A percentile compares a stretch with the other conserved stretches of the same genome.
These are phyloP conservation scores for Ernsta delagoae DNA, from an alignment of 2,888 invertebrate genomes.

Conservation along the genomic window DNA sequence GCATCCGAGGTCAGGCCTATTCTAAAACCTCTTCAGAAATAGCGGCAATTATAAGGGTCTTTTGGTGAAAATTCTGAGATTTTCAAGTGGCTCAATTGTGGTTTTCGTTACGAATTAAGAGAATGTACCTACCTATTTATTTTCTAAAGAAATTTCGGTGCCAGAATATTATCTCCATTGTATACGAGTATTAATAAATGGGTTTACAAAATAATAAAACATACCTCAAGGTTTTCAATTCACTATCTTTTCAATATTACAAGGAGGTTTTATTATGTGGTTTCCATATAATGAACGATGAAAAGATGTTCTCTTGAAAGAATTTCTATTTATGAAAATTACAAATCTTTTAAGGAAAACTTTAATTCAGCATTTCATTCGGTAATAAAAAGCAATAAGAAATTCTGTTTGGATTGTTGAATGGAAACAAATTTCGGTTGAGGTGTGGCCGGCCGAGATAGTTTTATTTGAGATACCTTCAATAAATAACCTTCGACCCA, in stretches of 20 bases:
- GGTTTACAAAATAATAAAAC: not conserved
- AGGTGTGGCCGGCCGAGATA: not conserved
- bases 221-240: not conserved
- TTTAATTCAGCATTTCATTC: not conserved
- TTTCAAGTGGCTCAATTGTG: not conserved
- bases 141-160: not conserved
- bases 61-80: not conserved
- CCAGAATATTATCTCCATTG: not conserved
- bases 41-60: slow-evolving; percentile 5
- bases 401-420: not conserved
- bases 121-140: too few relatives aligned
- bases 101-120: not conserved
- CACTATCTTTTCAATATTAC: not conserved
- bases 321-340: not conserved
- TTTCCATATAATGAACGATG: slow-evolving; percentile 2
- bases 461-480: not conserved
- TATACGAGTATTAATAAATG: not conserved
- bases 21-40: slow-evolving; percentile 3
- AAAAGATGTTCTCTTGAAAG: not conserved
- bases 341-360: not conserved
- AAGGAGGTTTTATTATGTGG: not conserved
- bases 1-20: not conserved
- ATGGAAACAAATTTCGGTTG: not conserved
- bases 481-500: too few relatives aligned
- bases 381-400: not conserved